Evolutionary conservation across 2,797 vertebrate species (phyloP).

Genomic region (Sebastolobus alascanus): DNA sequence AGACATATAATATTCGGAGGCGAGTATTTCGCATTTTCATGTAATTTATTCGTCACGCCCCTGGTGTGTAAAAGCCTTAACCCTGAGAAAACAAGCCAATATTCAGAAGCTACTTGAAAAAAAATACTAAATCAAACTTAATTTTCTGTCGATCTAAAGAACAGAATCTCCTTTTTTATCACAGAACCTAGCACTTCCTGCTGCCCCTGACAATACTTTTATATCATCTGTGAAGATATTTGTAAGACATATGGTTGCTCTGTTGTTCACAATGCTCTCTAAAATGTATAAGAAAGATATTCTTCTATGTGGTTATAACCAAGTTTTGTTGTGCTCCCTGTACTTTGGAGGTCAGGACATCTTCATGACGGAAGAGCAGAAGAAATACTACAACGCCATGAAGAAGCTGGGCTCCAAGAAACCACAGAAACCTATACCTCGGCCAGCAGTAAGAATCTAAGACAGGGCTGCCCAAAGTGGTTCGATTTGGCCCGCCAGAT

Average conservation of each 20-base stretch:
- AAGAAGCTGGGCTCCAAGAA: conserved; percentile 99
- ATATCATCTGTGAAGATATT: not conserved
- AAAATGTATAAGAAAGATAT: not conserved
- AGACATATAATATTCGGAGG: too few species aligned
- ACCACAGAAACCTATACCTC: conserved; percentile 97
- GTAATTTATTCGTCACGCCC: too few species aligned
- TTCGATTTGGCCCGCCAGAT: too few species aligned
- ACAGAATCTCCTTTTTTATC: not conserved
- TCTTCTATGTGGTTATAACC: conserved; percentile 76
- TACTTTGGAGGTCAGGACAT: conserved; percentile 99
- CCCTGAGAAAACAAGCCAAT: too few species aligned
- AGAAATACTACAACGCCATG: conserved; percentile 99
- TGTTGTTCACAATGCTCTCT: not conserved
- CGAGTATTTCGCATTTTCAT: too few species aligned
- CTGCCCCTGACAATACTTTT: too few species aligned
- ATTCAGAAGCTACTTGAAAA: too few species aligned
- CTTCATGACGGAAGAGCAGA: conserved; percentile 99
- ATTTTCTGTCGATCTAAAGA: not conserved
- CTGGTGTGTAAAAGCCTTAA: too few species aligned
- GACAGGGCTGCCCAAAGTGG: too few species aligned
- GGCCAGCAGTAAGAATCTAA: conserved; percentile 87
- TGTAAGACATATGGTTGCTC: not conserved
- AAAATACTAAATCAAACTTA: too few species aligned
- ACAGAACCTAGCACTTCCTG: too few species aligned
- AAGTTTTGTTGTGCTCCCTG: conserved; percentile 68